These are phyloP conservation scores for Zaprionus bogoriensis DNA, from an alignment of 2,888 invertebrate genomes.

Conservation along the genomic window DNA sequence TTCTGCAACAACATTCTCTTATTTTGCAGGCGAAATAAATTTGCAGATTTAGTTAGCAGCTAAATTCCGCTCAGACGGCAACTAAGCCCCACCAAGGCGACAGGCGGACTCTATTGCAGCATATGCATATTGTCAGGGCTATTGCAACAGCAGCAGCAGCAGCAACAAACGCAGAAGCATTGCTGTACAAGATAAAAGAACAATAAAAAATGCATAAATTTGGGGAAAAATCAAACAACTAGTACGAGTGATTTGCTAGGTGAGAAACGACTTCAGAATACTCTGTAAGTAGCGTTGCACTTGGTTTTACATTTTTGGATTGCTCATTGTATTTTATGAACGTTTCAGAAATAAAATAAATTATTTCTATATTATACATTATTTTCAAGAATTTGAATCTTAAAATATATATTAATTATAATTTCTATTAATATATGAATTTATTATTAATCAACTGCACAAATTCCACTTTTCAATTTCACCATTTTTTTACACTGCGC, in stretches of 20 bases:
- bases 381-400: too few species aligned
- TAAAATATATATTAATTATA: too few species aligned
- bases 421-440: too few species aligned
- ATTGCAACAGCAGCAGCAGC: constrained; percentile 2
- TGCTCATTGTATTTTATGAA: too few species aligned
- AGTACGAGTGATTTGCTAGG: too few species aligned
- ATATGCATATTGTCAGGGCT: constrained; percentile 27
- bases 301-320: too few species aligned
- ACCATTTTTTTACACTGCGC: not conserved
- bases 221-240: constrained; percentile 3
- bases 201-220: constrained; percentile 30
- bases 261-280: too few species aligned
- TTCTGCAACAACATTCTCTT: too few species aligned
- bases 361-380: too few species aligned
- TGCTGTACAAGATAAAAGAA: constrained; percentile 6
- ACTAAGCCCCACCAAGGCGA: constrained; percentile 18
- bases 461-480: not conserved
- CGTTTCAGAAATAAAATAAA: too few species aligned
- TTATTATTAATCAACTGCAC: too few species aligned
- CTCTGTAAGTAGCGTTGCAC: too few species aligned
- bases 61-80: constrained; percentile 11
- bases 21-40: constrained; percentile 25
- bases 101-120: constrained; percentile 11
- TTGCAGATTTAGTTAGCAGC: constrained; percentile 21
- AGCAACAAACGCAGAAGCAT: constrained; percentile 7